phyloP scores from a whole-genome alignment of 2,888 invertebrate genomes.

The Penaeus monodon region DNA sequence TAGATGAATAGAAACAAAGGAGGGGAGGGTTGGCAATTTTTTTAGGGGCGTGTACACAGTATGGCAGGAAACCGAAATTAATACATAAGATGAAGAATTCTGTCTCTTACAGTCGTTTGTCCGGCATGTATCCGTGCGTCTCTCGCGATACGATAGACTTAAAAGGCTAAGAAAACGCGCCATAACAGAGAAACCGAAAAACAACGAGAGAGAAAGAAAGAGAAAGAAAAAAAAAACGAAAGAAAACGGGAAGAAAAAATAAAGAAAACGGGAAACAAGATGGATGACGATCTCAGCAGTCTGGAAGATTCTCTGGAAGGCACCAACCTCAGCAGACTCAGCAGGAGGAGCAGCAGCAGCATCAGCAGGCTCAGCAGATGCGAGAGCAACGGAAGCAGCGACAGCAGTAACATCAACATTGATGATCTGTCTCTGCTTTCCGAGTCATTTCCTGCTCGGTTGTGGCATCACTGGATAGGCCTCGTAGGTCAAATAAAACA shows the following conservation, averaged over 20 bases:
- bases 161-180: no score
- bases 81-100: no score
- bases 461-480: conserved; percentile 60
- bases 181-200: no score
- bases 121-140: no score
- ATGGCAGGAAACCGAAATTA: no score
- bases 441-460: conserved; percentile 54
- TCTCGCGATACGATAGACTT: no score
- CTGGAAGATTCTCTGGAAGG: conserved; percentile 27
- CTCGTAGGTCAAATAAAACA: conserved; percentile 15
- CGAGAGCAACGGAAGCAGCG: conserved; percentile 30
- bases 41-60: no score
- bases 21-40: no score
- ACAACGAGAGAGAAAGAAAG: no score
- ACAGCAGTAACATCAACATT: conserved; percentile 53
- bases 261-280: background rate
- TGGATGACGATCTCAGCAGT: conserved; percentile 2
- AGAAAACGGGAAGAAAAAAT: background rate
- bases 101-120: no score
- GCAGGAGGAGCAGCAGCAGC: conserved; percentile 21
- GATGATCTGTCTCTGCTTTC: conserved; percentile 58
- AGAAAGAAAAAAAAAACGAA: no score
- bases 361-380: conserved; percentile 33
- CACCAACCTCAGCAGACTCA: conserved; percentile 23
- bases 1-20: no score